Percentiles rank a stretch among this genome's conserved stretches.
phyloP scores from a whole-genome alignment of 2,888 invertebrate species.

The Sinhomidia bicolor region DNA sequence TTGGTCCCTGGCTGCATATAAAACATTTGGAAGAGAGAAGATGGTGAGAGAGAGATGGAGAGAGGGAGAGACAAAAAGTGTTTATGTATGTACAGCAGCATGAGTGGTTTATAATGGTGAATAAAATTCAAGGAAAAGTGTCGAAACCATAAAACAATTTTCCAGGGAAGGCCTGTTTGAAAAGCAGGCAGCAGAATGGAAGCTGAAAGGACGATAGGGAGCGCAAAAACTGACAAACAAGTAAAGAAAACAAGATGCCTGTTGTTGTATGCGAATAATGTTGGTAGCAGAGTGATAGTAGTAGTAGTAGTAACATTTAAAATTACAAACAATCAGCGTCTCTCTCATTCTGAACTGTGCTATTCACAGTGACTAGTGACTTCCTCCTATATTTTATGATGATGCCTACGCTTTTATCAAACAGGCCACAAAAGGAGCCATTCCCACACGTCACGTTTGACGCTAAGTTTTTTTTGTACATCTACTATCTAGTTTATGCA shows the following conservation, averaged over 20 bases:
- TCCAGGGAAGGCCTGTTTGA: neutral
- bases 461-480: neutral
- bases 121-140: neutral
- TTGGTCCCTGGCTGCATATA: neutral
- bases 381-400: too few relatives aligned
- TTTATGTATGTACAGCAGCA: too few relatives aligned
- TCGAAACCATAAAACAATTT: slow-evolving; percentile 16
- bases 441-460: slow-evolving; percentile 52
- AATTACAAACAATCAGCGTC: slow-evolving; percentile 28
- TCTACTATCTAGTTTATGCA: neutral
- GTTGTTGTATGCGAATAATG: too few relatives aligned
- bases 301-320: slow-evolving; percentile 23
- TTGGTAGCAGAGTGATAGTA: too few relatives aligned
- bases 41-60: too few relatives aligned
- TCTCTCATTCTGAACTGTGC: neutral
- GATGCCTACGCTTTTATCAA: slow-evolving; percentile 21
- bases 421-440: slow-evolving; percentile 14
- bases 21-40: too few relatives aligned
- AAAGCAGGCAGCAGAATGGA: neutral
- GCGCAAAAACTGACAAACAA: neutral
- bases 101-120: neutral
- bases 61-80: too few relatives aligned
- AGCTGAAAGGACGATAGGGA: neutral
- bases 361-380: neutral
- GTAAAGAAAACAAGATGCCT: slow-evolving; percentile 3